Conservation (phyloP, 2,888 invertebrate species). For the Hanleya hanleyi region DNA sequence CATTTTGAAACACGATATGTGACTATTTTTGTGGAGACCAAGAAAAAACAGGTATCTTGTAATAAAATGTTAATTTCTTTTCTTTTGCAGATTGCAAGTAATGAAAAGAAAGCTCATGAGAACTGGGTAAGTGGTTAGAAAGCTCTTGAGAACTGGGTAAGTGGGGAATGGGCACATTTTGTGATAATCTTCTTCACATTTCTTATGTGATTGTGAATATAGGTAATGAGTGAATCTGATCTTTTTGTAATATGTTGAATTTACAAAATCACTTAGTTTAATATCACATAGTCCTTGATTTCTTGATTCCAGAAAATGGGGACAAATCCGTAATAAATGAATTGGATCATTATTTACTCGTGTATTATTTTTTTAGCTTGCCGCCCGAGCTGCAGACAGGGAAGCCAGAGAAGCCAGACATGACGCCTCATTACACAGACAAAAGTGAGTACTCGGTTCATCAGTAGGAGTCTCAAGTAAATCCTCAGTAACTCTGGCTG, state of each 20-base stretch:
- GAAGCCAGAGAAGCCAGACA: conserved; percentile 87
- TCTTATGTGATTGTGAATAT: neutral
- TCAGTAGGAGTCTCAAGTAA: no score
- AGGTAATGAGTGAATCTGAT: no score
- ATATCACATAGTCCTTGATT: no score
- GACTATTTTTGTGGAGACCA: no score
- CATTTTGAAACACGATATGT: no score
- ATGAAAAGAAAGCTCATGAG: conserved; percentile 89
- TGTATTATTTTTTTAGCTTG: conserved; percentile 65
- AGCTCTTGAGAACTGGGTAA: neutral
- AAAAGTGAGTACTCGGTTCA: conserved; percentile 59
- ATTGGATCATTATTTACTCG: neutral
- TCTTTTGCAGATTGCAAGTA: conserved; percentile 77
- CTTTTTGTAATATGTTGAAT: no score
- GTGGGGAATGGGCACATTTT: neutral
- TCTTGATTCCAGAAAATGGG: no score
- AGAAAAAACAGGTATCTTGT: no score
- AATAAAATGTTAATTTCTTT: neutral
- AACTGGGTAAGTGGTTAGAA: conserved; percentile 80
- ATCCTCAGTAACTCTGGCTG: no score
- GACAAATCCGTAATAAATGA: neutral
- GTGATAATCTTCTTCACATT: neutral
- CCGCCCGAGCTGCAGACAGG: conserved; percentile 86
- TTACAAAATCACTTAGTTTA: no score
- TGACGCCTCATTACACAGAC: conserved; percentile 77